A percentile compares a stretch with the other conserved stretches of the same genome.
phyloP scores from a whole-genome alignment of 1,140 invertebrate genomes.

The Caenorhabditis latens region DNA sequence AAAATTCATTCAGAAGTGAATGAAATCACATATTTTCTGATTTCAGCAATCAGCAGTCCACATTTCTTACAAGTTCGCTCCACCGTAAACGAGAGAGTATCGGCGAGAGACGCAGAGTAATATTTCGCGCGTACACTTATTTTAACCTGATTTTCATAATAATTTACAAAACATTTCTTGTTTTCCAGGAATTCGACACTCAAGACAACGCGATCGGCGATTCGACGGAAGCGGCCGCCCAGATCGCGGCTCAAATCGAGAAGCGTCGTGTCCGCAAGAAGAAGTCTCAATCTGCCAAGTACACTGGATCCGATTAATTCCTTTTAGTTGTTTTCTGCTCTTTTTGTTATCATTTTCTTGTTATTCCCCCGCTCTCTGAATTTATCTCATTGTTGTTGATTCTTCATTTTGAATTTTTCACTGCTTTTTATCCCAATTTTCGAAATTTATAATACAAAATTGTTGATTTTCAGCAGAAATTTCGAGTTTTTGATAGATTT shows the following conservation, averaged over 20 bases:
- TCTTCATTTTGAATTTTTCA: conserved; percentile 4
- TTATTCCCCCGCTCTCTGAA: neutral
- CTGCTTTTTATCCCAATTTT: no score
- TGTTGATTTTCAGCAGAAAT: neutral
- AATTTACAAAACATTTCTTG: neutral
- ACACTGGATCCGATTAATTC: conserved; percentile 44
- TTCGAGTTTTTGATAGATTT: neutral
- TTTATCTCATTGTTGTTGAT: neutral
- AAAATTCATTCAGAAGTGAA: no score
- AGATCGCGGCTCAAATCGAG: conserved; percentile 32
- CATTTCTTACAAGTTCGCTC: no score
- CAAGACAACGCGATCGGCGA: neutral
- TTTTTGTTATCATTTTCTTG: neutral
- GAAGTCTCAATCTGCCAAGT: neutral
- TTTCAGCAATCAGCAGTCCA: no score
- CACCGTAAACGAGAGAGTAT: no score
- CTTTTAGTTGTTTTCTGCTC: neutral
- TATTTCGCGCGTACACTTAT: no score
- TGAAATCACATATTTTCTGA: no score
- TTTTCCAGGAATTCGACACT: conserved; percentile 45
- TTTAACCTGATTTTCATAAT: no score
- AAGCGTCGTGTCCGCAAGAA: conserved; percentile 46
- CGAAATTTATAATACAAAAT: conserved; percentile 8
- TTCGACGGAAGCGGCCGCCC: neutral
- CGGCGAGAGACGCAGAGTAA: no score